Evolutionary conservation across 2,113 vertebrate genomes (phyloP).

Genomic region (Octodon degus): DNA sequence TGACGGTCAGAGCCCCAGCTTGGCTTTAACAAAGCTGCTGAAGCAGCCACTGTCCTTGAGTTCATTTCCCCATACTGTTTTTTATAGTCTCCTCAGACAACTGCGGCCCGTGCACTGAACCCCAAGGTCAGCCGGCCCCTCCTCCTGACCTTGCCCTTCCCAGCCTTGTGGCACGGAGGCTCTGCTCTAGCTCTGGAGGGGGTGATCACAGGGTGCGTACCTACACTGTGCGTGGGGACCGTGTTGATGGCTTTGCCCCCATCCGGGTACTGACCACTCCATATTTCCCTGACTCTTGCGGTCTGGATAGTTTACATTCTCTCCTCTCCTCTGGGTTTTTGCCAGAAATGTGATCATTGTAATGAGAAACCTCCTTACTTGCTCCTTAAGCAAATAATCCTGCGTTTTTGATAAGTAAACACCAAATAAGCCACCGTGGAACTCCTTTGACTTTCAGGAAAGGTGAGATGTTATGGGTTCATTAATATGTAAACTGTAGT

Average conservation of each 20-base stretch:
- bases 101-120: slow-evolving; percentile 49
- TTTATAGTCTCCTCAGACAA: slow-evolving; percentile 63
- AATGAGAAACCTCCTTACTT: slow-evolving; percentile 83
- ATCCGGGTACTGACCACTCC: background rate
- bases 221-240: background rate
- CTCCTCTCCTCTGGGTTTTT: slow-evolving; percentile 39
- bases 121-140: slow-evolving; percentile 74
- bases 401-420: slow-evolving; percentile 87
- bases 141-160: slow-evolving; percentile 8
- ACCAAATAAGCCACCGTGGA: slow-evolving; percentile 82
- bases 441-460: slow-evolving; percentile 90
- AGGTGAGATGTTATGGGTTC: slow-evolving; percentile 89
- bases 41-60: background rate
- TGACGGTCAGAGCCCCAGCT: slow-evolving; percentile 18
- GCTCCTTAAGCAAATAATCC: slow-evolving; percentile 85
- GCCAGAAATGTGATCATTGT: slow-evolving; percentile 80
- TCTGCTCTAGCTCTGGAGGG: background rate
- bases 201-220: slow-evolving; percentile 39
- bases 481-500: slow-evolving; percentile 91
- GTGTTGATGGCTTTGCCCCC: background rate
- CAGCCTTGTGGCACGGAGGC: slow-evolving; percentile 12
- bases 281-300: background rate
- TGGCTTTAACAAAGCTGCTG: slow-evolving; percentile 55
- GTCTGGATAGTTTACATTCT: slow-evolving; percentile 43
- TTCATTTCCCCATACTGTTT: background rate